Conservation (phyloP, 2,797 vertebrate species). For the Fratercula arctica region DNA sequence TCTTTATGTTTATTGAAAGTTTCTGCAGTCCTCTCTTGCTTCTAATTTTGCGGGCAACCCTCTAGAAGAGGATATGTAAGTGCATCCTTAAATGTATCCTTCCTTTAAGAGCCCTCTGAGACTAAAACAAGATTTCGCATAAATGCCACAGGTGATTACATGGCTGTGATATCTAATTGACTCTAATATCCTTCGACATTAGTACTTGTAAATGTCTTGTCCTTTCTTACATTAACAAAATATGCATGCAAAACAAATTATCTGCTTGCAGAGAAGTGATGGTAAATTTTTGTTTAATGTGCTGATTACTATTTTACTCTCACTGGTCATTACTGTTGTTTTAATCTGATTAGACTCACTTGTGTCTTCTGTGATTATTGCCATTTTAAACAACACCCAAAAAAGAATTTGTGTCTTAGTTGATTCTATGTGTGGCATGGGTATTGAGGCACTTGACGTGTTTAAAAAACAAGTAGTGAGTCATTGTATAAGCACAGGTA, state of each 20-base stretch:
- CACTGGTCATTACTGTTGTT: neutral
- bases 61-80: neutral
- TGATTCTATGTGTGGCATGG: neutral
- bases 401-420: neutral
- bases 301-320: neutral
- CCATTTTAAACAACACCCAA: neutral
- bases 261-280: neutral
- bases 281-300: neutral
- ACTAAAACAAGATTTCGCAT: neutral
- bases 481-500: neutral
- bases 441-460: neutral
- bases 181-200: neutral
- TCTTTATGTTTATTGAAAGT: neutral
- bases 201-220: neutral
- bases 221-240: neutral
- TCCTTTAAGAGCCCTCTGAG: neutral
- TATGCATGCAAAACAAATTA: neutral
- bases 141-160: neutral
- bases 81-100: neutral
- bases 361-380: neutral
- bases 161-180: neutral
- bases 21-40: neutral
- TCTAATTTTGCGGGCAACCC: neutral
- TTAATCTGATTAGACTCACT: neutral
- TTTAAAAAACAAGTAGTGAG: neutral